Evolutionary conservation across 1,140 invertebrate species (phyloP), one percentile per base, ranked within the genome.

Genomic region (Ericerus pela): DNA sequence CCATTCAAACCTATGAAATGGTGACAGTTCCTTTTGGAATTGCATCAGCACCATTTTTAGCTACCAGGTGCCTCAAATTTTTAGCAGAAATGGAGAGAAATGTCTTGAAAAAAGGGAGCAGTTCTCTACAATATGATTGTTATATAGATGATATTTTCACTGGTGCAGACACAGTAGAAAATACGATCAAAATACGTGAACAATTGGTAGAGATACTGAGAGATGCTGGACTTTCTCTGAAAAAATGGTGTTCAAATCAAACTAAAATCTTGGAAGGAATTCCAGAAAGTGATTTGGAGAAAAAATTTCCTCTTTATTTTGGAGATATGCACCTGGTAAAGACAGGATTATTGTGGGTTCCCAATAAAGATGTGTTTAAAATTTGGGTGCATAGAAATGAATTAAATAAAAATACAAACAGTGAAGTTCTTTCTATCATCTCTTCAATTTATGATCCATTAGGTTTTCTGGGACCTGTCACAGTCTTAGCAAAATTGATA

Each of bases 71-170:
- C 60, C 37, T 73, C 6, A 33, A 66, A n/a, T 65, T 66, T 63
- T 55, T 65, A 2, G 64, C 61, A 1, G 26, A 52, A 66, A 68
- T 53, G 58, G 62, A 56, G 58, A 31, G 24, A 4, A 1, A 51
- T 54, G 0, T 67, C 57, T 62, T 62, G 66, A 26, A 30, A 38
- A 6, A 64, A 61, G 29, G 41, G 60, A 43, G 41, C 62, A 29
- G 58, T 63, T 14, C 64, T 70, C 16, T 18, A n/a, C n/a, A 27
- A 26, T 61, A 59, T 18, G 65, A 70, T 58, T 70, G 70, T 55
- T 75, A 73, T 58, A 65, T 73, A 2, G 72, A 74, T 56, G 69
- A 75, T 61, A 29, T n/a, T 20, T 20, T 43, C 27, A 12, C 0
- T 20, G 31, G 47, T 2, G 27, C 47, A 26, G 20, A 14, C 10